Percentiles rank a stretch among this genome's conserved stretches.
Conservation (phyloP, 2,113 vertebrate species). For the Pungitius pungitius region DNA sequence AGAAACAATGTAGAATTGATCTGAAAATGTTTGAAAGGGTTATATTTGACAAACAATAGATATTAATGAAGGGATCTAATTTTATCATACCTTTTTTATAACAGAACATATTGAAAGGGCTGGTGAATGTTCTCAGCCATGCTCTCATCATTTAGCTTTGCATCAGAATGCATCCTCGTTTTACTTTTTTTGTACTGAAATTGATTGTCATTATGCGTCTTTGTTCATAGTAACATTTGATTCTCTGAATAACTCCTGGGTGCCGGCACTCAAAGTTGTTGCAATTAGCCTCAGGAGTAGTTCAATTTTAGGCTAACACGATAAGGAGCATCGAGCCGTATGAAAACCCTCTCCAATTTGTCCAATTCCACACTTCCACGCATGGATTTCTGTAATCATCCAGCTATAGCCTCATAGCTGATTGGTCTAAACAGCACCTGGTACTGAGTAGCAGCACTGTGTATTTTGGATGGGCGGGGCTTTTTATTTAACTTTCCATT, state of each 20-base stretch:
- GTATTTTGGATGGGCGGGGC: neutral
- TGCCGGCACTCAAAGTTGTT: constrained; percentile 62
- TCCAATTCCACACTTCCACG: constrained; percentile 68
- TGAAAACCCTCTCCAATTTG: constrained; percentile 68
- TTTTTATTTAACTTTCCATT: neutral
- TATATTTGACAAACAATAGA: constrained; percentile 48
- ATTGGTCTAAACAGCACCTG: constrained; percentile 56
- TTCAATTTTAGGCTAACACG: constrained; percentile 62
- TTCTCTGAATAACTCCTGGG: constrained; percentile 66
- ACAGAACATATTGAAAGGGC: constrained; percentile 17
- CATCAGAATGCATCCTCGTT: constrained; percentile 49
- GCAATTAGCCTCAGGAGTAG: constrained; percentile 75
- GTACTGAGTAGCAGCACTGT: constrained; percentile 40
- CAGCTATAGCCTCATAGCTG: constrained; percentile 55
- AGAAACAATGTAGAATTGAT: constrained; percentile 18
- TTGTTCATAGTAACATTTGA: constrained; percentile 70
- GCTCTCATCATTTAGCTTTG: constrained; percentile 57
- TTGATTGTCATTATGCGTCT: constrained; percentile 74
- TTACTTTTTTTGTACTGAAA: constrained; percentile 43
- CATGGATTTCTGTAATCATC: constrained; percentile 66
- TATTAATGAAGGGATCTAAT: constrained; percentile 39
- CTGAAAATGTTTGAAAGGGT: constrained; percentile 33
- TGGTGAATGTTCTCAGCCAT: constrained; percentile 20
- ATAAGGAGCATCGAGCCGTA: constrained; percentile 63
- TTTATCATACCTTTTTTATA: constrained; percentile 29